Base-by-base conservation (phyloP, 2,888 invertebrate genomes). In the Brachylomia viminalis region DNA sequence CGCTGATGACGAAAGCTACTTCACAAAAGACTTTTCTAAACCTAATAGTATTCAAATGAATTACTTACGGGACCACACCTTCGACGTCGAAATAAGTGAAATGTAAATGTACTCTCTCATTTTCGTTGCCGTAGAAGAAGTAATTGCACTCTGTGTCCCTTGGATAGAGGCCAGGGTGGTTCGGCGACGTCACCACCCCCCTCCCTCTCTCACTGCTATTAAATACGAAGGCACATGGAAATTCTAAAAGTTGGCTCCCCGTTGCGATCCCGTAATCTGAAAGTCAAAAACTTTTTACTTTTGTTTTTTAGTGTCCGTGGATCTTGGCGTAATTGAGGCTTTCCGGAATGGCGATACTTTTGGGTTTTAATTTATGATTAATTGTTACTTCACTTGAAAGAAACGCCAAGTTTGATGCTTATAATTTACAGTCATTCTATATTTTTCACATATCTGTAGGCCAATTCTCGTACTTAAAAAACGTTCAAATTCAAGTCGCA, bases 21-120 rank as follows among this genome's bases (percentile, higher is more conserved):
- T 77, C 27, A 66, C 49, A 52, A 72, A 77, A 75, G 74, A 54
- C 58, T 83, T 79, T 75, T 81, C 54, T 84, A 72, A 85, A 82
- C 47, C 71, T 67, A 85, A 88, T 83, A 85, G 62, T 67, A 82
- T 85, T 80, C 75, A 83, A 86, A 87, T 85, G 79, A 83, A 75
- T 83, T 90, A 97, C 98, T 98, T 97, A 99, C 99, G 99, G 99
- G 86, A 98, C 96, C 77, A 99, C 98, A 80, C 99, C 99, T 95
- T 99, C 99, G 38, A 99, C 98, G 93, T 99, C 99, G 92, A 99
- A 99, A 94, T 98, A 98, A 77, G 98, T 98, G 93, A 99, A 99
- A 91, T 98, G 98, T 86, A 99, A 97, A 91, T 98, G 98, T 72
- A 98, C 97, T 90, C 97, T 97, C 92, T 99, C 98, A 81, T 97